A percentile compares a stretch with the other conserved stretches of the same genome.
Evolutionary conservation across 2,113 vertebrate species (phyloP).

Genomic region (Mastomys natalensis): DNA sequence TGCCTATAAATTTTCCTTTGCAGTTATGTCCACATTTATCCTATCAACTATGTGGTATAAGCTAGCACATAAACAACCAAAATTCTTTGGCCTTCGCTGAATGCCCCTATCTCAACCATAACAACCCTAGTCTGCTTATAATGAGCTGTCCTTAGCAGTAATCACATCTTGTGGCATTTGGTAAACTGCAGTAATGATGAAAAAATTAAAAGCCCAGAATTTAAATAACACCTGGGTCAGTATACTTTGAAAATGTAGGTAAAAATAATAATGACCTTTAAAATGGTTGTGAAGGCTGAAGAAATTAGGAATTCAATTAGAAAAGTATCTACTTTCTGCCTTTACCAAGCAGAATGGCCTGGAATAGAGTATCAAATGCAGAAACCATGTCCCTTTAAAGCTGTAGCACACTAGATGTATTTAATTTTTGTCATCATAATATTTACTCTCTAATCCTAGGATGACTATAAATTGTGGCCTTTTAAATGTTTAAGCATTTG

Average conservation of each 20-base stretch:
- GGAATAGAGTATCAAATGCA: not conserved
- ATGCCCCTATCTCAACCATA: not conserved
- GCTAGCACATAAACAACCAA: constrained; percentile 48
- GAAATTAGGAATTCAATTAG: constrained; percentile 60
- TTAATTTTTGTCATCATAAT: not conserved
- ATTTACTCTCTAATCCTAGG: not conserved
- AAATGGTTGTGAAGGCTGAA: constrained; percentile 57
- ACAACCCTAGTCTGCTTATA: constrained; percentile 47
- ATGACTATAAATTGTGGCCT: not conserved
- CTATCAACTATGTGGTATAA: constrained; percentile 28
- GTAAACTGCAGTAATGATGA: constrained; percentile 80
- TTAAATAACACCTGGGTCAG: constrained; percentile 81
- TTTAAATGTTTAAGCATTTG: not conserved
- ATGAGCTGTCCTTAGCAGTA: constrained; percentile 68
- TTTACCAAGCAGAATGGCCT: not conserved
- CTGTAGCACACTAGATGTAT: not conserved
- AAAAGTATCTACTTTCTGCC: constrained; percentile 43
- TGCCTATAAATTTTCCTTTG: not conserved
- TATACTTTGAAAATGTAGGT: constrained; percentile 72
- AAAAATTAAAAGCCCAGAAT: constrained; percentile 83
- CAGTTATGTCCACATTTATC: constrained; percentile 65
- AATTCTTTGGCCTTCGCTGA: constrained; percentile 49
- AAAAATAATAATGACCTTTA: constrained; percentile 70
- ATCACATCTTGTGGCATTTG: constrained; percentile 78
- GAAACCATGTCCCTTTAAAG: not conserved